A percentile compares a stretch with the other conserved stretches of the same genome.
These are phyloP conservation scores for Picus viridis DNA, from an alignment of 2,797 vertebrate genomes.

Conservation along the genomic window DNA sequence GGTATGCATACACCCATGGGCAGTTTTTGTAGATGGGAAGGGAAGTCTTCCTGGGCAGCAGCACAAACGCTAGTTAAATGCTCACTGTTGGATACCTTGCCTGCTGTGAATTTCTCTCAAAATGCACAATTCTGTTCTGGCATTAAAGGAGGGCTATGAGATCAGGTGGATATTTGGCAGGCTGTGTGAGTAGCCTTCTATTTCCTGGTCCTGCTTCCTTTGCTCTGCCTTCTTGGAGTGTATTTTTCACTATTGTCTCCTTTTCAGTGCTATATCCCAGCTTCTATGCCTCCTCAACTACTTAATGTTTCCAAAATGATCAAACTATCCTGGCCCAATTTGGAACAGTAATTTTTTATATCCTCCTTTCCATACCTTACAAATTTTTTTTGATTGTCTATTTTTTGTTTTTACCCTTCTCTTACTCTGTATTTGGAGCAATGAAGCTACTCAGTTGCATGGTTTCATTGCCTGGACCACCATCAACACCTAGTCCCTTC, in stretches of 20 bases:
- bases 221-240: background rate
- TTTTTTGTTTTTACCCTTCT: background rate
- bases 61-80: background rate
- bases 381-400: background rate
- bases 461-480: background rate
- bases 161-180: background rate
- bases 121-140: background rate
- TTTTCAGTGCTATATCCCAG: background rate
- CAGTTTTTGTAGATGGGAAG: background rate
- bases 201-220: background rate
- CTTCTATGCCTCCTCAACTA: background rate
- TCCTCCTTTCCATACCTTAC: background rate
- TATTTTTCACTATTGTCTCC: background rate
- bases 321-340: background rate
- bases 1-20: background rate
- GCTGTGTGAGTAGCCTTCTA: background rate
- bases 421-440: background rate
- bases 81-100: background rate
- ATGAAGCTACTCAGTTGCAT: background rate
- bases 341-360: background rate
- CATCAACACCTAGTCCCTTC: background rate
- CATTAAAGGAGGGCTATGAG: background rate
- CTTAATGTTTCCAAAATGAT: background rate
- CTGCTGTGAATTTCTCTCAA: background rate
- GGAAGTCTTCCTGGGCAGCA: background rate